phyloP scores from a whole-genome alignment of 2,888 invertebrate species.

The Pyralis farinalis region DNA sequence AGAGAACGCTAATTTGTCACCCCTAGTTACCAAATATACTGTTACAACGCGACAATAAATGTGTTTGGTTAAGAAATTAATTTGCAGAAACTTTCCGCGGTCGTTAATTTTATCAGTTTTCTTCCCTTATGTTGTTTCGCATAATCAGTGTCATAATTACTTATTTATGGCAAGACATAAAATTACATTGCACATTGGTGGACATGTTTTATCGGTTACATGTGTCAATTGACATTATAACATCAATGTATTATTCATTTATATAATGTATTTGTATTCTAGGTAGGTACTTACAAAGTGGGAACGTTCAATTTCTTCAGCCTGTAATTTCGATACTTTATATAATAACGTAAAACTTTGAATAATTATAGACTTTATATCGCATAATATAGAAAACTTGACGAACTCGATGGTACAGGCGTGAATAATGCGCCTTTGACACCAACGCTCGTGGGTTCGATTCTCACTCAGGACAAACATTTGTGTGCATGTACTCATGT shows the following conservation, averaged over 20 bases:
- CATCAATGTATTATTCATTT: too few relatives aligned
- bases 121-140: not conserved
- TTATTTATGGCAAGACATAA: not conserved
- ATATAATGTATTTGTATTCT: not conserved
- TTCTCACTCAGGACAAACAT: too few relatives aligned
- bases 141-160: not conserved
- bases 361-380: too few relatives aligned
- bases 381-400: too few relatives aligned
- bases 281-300: too few relatives aligned
- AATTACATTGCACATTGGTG: constrained; percentile 1
- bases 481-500: too few relatives aligned
- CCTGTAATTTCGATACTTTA: too few relatives aligned
- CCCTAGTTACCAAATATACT: not conserved
- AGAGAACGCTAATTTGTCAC: not conserved
- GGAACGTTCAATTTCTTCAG: too few relatives aligned
- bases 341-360: too few relatives aligned
- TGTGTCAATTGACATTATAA: not conserved
- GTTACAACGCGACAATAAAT: not conserved
- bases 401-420: too few relatives aligned
- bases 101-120: not conserved
- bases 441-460: too few relatives aligned
- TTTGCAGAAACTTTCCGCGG: constrained; percentile 6
- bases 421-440: too few relatives aligned
- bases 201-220: constrained; percentile 1
- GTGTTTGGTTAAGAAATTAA: constrained; percentile 1